Evolutionary conservation across 1,140 invertebrate species (phyloP).

Genomic region (Euschistus heros): DNA sequence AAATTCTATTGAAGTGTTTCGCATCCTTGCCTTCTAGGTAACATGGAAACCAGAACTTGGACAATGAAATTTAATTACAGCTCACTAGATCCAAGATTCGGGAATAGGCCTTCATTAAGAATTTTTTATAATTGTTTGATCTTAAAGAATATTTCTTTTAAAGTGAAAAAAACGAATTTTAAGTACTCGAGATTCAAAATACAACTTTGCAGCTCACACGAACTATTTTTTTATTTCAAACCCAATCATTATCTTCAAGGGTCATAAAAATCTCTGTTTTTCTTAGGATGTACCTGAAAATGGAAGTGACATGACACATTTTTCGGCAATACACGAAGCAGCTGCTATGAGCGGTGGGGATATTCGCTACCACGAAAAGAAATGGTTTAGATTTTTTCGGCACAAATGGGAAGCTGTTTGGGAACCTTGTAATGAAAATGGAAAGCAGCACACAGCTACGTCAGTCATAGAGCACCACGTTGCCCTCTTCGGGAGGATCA

Average conservation of each 20-base stretch:
- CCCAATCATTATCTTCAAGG: no score
- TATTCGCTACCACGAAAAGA: conserved; percentile 30
- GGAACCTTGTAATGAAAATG: conserved; percentile 28
- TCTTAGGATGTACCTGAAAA: conserved; percentile 85
- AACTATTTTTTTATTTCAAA: no score
- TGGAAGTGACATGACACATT: conserved; percentile 72
- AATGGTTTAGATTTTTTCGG: conserved; percentile 27
- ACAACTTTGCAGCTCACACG: no score
- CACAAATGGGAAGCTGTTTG: conserved; percentile 35
- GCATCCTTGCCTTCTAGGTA: no score
- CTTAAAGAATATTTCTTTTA: neutral
- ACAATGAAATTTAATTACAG: no score
- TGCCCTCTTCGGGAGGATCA: conserved; percentile 42
- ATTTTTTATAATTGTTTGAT: no score
- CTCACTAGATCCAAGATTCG: no score
- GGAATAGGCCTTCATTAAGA: no score
- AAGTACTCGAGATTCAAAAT: neutral
- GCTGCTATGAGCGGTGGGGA: conserved; percentile 45
- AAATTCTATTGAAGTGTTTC: no score
- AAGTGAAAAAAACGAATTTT: neutral
- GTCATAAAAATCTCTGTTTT: no score
- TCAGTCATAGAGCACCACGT: conserved; percentile 48
- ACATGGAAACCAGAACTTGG: no score
- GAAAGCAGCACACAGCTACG: conserved; percentile 43
- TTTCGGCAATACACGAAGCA: conserved; percentile 60